These are phyloP conservation scores for Brachynemurus nebulosus DNA, from an alignment of 2,888 invertebrate genomes.

Conservation along the genomic window DNA sequence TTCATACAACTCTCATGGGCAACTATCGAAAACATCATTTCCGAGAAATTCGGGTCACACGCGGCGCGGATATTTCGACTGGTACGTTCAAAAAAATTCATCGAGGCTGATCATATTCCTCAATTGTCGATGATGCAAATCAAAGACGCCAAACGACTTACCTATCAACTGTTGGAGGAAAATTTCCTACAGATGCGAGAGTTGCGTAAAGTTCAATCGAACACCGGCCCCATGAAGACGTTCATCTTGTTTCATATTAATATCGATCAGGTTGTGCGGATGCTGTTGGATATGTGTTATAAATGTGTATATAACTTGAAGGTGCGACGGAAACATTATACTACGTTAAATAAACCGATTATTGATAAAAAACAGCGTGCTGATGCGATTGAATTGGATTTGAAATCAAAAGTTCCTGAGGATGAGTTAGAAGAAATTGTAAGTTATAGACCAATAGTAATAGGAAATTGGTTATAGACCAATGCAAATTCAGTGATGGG, in stretches of 20 bases:
- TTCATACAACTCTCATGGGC: constrained; percentile 57
- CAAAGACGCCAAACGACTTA: constrained; percentile 81
- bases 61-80: constrained; percentile 80
- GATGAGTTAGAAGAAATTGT: constrained; percentile 65
- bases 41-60: constrained; percentile 74
- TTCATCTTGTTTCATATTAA: constrained; percentile 65
- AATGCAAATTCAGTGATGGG: no score
- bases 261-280: constrained; percentile 49
- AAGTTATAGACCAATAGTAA: no score
- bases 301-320: constrained; percentile 57
- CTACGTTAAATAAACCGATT: constrained; percentile 56
- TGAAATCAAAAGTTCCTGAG: constrained; percentile 63
- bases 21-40: constrained; percentile 64
- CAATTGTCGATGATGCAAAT: constrained; percentile 86
- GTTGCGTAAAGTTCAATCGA: constrained; percentile 52
- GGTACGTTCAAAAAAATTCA: constrained; percentile 61
- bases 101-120: constrained; percentile 87
- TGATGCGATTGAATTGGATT: constrained; percentile 64
- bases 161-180: constrained; percentile 74
- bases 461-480: no score
- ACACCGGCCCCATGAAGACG: constrained; percentile 65
- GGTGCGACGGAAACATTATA: constrained; percentile 48
- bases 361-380: constrained; percentile 78
- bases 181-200: constrained; percentile 60
- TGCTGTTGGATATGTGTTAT: constrained; percentile 54